These are phyloP conservation scores for Luscinia megarhynchos DNA, from an alignment of 2,797 vertebrate species.

Conservation along the genomic window DNA sequence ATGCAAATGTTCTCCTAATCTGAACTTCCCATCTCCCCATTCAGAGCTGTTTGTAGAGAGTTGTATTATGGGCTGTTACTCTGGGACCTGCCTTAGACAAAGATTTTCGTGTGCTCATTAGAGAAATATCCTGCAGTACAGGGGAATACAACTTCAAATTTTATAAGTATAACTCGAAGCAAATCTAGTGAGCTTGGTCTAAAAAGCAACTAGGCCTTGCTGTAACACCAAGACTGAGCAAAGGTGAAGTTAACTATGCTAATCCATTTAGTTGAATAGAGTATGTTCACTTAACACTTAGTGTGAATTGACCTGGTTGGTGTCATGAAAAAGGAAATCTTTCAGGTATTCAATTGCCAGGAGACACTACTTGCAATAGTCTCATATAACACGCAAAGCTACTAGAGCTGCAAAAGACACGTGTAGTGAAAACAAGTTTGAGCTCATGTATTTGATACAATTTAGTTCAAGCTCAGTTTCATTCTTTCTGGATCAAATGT, in stretches of 20 bases:
- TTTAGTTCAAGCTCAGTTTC: not conserved
- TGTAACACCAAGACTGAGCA: not conserved
- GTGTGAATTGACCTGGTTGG: not conserved
- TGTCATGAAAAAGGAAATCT: not conserved
- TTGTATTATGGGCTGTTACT: not conserved
- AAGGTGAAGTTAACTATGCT: not conserved
- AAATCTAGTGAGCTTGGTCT: not conserved
- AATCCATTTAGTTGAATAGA: not conserved
- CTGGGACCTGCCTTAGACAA: not conserved
- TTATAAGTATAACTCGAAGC: not conserved
- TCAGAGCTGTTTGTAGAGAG: constrained; percentile 6
- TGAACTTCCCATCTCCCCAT: constrained; percentile 38
- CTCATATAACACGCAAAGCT: not conserved
- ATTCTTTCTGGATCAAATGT: not conserved
- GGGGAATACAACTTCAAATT: not conserved
- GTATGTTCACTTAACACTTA: not conserved
- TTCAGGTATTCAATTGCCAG: not conserved
- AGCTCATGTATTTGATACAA: not conserved
- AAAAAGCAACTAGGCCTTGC: not conserved
- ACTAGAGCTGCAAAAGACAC: not conserved
- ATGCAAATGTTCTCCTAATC: constrained; percentile 67
- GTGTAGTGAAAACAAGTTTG: not conserved
- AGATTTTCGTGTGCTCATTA: not conserved
- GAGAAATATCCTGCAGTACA: not conserved
- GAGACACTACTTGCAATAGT: not conserved